Conservation (phyloP, 2,888 invertebrate species). For the Selenia dentaria region DNA sequence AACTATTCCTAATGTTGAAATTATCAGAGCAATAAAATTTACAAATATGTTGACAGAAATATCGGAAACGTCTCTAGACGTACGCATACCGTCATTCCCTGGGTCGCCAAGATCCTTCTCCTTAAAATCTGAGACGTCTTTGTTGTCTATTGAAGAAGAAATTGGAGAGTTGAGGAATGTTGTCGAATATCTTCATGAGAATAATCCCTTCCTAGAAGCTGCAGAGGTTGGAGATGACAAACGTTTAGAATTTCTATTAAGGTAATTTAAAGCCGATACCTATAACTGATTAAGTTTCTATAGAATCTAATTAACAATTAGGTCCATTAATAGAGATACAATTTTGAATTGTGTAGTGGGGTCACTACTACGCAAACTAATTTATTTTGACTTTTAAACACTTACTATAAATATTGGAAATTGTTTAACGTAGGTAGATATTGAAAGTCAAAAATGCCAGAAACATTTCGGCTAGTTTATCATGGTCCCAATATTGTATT, state of each 20-base stretch:
- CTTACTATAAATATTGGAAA: too few relatives aligned
- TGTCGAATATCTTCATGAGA: slow-evolving; percentile 57
- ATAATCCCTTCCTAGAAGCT: slow-evolving; percentile 58
- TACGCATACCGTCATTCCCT: slow-evolving; percentile 52
- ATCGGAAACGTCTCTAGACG: slow-evolving; percentile 56
- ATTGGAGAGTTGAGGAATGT: slow-evolving; percentile 36
- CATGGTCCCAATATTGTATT: slow-evolving; percentile 1
- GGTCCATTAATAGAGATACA: too few relatives aligned
- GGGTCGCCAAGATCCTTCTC: slow-evolving; percentile 48
- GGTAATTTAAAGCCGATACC: too few relatives aligned
- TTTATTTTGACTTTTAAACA: too few relatives aligned
- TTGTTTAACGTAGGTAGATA: too few relatives aligned
- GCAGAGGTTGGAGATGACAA: slow-evolving; percentile 61
- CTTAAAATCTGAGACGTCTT: slow-evolving; percentile 28
- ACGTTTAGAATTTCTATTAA: slow-evolving; percentile 46
- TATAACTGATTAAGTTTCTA: too few relatives aligned
- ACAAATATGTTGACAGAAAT: slow-evolving; percentile 39
- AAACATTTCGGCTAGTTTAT: too few relatives aligned
- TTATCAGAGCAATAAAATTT: not conserved
- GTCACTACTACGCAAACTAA: too few relatives aligned
- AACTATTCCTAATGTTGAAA: too few relatives aligned
- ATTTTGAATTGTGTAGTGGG: too few relatives aligned
- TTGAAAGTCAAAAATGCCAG: too few relatives aligned
- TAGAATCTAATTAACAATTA: too few relatives aligned
- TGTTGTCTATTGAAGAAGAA: slow-evolving; percentile 15